Evolutionary conservation across 2,113 vertebrate species (phyloP).

Genomic region (Oreochromis spilurus): DNA sequence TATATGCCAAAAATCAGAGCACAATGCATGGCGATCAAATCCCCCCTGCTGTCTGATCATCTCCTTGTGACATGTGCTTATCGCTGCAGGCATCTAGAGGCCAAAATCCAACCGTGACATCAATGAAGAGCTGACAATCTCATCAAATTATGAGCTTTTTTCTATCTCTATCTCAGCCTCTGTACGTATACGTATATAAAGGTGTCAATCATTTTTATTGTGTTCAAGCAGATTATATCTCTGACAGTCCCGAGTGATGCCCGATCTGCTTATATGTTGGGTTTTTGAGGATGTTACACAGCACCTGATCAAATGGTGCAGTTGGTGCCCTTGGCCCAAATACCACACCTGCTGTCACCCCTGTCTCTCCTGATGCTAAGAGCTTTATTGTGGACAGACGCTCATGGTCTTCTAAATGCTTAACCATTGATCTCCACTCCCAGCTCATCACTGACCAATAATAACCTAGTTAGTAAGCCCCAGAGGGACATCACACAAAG

Average conservation of each 20-base stretch:
- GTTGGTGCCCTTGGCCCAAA: conserved; percentile 24
- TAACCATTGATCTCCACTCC: conserved; percentile 37
- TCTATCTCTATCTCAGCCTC: neutral
- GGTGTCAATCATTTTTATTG: conserved; percentile 28
- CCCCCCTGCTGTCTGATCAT: neutral
- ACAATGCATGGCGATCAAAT: conserved; percentile 36
- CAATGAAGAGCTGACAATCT: conserved; percentile 34
- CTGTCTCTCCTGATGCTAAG: neutral
- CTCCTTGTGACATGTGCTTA: conserved; percentile 15
- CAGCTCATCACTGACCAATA: conserved; percentile 30
- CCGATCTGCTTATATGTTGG: conserved; percentile 55
- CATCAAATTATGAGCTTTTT: conserved; percentile 42
- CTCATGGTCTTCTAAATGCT: neutral
- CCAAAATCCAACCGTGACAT: conserved; percentile 43
- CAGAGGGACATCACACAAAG: conserved; percentile 5
- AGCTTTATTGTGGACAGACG: neutral
- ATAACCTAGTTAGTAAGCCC: conserved; percentile 49
- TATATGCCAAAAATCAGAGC: conserved; percentile 2
- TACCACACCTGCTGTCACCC: neutral
- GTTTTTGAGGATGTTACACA: conserved; percentile 3
- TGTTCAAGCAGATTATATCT: conserved; percentile 56
- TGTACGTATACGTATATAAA: neutral
- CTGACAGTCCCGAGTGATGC: conserved; percentile 11
- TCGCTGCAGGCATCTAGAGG: conserved; percentile 16
- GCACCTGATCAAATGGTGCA: conserved; percentile 17